Conservation (phyloP, 2,888 invertebrate genomes). For the Campoletis raptor region DNA sequence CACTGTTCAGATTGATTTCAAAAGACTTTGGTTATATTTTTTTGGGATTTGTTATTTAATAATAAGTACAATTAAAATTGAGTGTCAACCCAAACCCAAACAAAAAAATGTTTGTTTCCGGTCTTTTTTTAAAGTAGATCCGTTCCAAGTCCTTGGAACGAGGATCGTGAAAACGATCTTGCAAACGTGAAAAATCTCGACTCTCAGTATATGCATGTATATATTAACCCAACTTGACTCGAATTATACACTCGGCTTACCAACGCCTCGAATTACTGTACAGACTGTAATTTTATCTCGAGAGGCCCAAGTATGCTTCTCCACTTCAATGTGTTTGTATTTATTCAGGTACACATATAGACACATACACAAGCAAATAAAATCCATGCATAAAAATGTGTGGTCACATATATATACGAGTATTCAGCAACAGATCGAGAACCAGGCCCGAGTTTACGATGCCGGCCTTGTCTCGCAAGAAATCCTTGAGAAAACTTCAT, state of each 20-base stretch:
- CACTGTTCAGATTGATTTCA: too few species aligned
- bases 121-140: background rate
- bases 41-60: too few species aligned
- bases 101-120: background rate
- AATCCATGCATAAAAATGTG: background rate
- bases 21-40: too few species aligned
- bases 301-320: constrained; percentile 48
- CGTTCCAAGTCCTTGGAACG: constrained; percentile 7
- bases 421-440: constrained; percentile 47
- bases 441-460: constrained; percentile 52
- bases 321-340: constrained; percentile 16
- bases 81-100: background rate
- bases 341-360: constrained; percentile 2
- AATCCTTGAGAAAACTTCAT: constrained; percentile 60
- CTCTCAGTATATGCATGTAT: background rate
- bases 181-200: constrained; percentile 62
- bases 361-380: background rate
- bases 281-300: constrained; percentile 76
- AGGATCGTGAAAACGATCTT: constrained; percentile 31
- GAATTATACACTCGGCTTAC: constrained; percentile 78
- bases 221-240: constrained; percentile 72
- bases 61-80: too few species aligned
- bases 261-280: constrained; percentile 74
- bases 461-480: constrained; percentile 64
- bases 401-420: constrained; percentile 4